phyloP scores from a whole-genome alignment of 2,888 invertebrate species.

The Sinelater perroti region DNA sequence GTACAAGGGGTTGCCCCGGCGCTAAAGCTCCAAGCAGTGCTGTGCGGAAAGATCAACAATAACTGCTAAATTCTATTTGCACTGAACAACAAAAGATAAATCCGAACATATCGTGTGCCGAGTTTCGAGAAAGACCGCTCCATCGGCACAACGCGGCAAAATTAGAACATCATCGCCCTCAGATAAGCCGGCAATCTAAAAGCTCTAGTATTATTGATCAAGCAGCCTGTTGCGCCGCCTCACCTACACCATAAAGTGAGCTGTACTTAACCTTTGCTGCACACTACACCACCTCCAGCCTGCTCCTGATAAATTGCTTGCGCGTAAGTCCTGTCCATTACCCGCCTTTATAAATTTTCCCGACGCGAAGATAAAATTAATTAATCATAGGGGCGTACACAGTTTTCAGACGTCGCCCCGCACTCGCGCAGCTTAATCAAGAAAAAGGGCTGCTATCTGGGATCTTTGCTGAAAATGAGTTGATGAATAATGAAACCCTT shows the following conservation, averaged over 20 bases:
- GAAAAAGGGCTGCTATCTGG: neutral
- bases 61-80: too few relatives aligned
- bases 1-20: too few relatives aligned
- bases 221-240: slow-evolving; percentile 57
- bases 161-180: slow-evolving; percentile 27
- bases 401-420: slow-evolving; percentile 1
- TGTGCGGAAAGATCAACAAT: too few relatives aligned
- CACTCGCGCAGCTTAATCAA: neutral
- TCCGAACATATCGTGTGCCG: too few relatives aligned
- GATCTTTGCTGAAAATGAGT: neutral
- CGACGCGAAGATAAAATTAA: slow-evolving; percentile 13
- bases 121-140: too few relatives aligned
- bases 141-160: slow-evolving; percentile 20
- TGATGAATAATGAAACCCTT: slow-evolving; percentile 8
- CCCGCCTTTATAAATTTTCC: slow-evolving; percentile 16
- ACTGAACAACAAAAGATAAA: too few relatives aligned
- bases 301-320: slow-evolving; percentile 17
- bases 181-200: slow-evolving; percentile 60
- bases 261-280: slow-evolving; percentile 37
- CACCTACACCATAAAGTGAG: slow-evolving; percentile 32
- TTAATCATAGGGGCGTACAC: slow-evolving; percentile 15
- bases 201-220: slow-evolving; percentile 64
- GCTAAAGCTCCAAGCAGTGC: too few relatives aligned
- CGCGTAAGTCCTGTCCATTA: slow-evolving; percentile 16
- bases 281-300: slow-evolving; percentile 19